Conservation (phyloP, 2,113 vertebrate genomes). For the Megaleporinus macrocephalus region DNA sequence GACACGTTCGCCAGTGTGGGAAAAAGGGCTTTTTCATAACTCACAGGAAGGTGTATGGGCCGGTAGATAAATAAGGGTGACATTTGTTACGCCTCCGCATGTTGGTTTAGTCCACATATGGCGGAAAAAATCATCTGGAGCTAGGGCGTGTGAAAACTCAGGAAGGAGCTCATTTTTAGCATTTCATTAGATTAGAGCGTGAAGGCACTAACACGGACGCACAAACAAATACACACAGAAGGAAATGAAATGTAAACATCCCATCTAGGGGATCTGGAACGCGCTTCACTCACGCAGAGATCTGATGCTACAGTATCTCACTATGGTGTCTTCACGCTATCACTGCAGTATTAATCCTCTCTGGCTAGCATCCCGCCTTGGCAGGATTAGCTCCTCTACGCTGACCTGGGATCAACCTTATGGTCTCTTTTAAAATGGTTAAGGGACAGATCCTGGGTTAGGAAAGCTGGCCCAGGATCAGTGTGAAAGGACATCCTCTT, state of each 20-base stretch:
- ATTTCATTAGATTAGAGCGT: constrained; percentile 46
- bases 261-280: constrained; percentile 46
- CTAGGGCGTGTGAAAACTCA: constrained; percentile 18
- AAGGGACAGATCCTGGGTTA: constrained; percentile 7
- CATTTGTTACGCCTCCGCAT: constrained; percentile 42
- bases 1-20: constrained; percentile 24
- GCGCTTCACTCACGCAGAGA: constrained; percentile 43
- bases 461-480: constrained; percentile 1
- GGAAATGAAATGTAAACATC: constrained; percentile 56
- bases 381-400: neutral
- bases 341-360: constrained; percentile 37
- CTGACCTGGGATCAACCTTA: neutral
- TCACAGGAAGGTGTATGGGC: constrained; percentile 23
- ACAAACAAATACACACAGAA: constrained; percentile 42
- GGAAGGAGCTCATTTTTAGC: constrained; percentile 36
- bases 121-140: constrained; percentile 32
- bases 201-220: constrained; percentile 41
- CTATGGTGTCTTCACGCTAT: constrained; percentile 26
- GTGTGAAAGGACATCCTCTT: neutral
- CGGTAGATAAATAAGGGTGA: constrained; percentile 47
- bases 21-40: constrained; percentile 39
- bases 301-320: constrained; percentile 32
- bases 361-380: neutral
- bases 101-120: constrained; percentile 43
- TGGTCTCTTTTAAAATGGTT: neutral